Conservation (phyloP, 2,113 vertebrate species). For the Fulmarus glacialis region DNA sequence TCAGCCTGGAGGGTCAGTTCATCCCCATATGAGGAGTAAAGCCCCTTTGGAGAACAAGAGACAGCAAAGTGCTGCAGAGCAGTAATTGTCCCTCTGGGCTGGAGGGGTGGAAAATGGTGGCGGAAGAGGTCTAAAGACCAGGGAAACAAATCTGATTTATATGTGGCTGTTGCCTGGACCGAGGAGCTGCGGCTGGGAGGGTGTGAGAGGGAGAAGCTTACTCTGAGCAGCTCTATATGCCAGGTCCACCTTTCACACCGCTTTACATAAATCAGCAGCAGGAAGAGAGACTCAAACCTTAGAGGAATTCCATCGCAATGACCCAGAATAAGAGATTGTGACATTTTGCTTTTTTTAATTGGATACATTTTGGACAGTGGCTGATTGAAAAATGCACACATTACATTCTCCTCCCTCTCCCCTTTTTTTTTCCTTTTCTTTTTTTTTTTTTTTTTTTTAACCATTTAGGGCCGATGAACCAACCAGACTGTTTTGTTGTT, state of each 20-base stretch:
- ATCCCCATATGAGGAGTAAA: not conserved
- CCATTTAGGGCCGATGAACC: not conserved
- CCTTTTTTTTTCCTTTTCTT: accelerated
- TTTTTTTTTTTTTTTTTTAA: not conserved
- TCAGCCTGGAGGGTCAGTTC: not conserved
- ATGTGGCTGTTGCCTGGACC: not conserved
- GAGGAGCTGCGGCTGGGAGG: not conserved
- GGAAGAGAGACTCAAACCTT: not conserved
- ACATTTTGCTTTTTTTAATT: conserved; percentile 62
- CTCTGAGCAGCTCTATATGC: not conserved
- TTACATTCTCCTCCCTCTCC: not conserved
- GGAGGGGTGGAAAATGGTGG: not conserved
- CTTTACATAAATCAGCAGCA: conserved; percentile 49
- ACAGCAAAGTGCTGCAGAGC: not conserved
- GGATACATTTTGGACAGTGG: conserved; percentile 25
- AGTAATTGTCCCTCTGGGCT: not conserved
- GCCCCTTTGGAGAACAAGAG: not conserved
- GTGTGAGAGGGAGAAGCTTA: conserved; percentile 14
- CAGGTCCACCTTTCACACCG: conserved; percentile 25
- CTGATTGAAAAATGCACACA: not conserved
- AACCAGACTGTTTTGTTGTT: not conserved
- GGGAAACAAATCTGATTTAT: conserved; percentile 41
- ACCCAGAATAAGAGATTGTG: conserved; percentile 67
- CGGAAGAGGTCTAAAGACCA: conserved; percentile 2
- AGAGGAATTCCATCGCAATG: conserved; percentile 55